phyloP scores from a whole-genome alignment of 2,888 invertebrate genomes.

The Drosophila bunnanda region DNA sequence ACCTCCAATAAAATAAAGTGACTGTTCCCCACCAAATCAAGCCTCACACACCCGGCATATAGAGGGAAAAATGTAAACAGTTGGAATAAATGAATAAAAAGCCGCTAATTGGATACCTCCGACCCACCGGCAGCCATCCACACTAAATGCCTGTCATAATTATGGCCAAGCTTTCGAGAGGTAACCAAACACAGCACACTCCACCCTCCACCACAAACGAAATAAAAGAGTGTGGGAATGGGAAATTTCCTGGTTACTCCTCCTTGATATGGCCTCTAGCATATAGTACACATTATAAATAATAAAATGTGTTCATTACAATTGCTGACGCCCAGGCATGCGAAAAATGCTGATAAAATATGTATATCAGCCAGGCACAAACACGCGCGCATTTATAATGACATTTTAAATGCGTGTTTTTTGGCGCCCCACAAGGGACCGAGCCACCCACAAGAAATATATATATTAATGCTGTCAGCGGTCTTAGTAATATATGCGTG shows the following conservation, averaged over 20 bases:
- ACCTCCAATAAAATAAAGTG: conserved; percentile 1
- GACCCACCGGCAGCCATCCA: conserved; percentile 29
- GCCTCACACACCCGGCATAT: conserved; percentile 8
- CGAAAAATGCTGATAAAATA: conserved; percentile 74
- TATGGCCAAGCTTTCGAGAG: conserved; percentile 42
- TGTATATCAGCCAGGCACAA: conserved; percentile 56
- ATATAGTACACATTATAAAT: conserved; percentile 39
- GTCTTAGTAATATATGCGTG: conserved; percentile 50
- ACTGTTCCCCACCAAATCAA: conserved; percentile 3
- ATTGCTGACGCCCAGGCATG: conserved; percentile 74
- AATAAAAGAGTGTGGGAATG: neutral
- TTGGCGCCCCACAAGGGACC: conserved; percentile 48
- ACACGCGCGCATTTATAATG: conserved; percentile 71
- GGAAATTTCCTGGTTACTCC: conserved; percentile 6
- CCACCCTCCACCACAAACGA: conserved; percentile 1
- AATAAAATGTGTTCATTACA: conserved; percentile 74
- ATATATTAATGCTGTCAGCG: conserved; percentile 58
- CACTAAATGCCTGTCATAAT: conserved; percentile 67
- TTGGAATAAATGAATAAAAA: conserved; percentile 50
- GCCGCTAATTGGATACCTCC: conserved; percentile 66
- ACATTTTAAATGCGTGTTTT: conserved; percentile 75
- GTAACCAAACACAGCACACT: conserved; percentile 30
- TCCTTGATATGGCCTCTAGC: conserved; percentile 17
- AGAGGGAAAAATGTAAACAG: conserved; percentile 32
- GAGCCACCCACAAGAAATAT: conserved; percentile 23